Evolutionary conservation across 2,113 vertebrate genomes (phyloP).

Genomic region (Saccopteryx leptura): DNA sequence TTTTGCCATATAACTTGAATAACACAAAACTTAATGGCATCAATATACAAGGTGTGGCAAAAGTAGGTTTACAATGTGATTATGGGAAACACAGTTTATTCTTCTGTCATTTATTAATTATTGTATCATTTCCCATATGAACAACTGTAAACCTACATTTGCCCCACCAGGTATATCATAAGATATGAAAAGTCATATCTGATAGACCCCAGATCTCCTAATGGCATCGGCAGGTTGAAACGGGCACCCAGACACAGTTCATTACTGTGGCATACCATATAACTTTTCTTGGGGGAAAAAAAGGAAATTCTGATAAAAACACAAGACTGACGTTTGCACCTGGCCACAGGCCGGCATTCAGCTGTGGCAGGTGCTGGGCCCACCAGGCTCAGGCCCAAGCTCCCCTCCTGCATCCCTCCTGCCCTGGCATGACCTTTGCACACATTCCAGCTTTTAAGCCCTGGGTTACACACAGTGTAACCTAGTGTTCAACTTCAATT

Average conservation of each 20-base stretch:
- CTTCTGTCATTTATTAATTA: neutral
- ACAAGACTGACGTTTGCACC: neutral
- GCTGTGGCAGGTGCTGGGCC: rapidly evolving
- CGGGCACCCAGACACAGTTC: neutral
- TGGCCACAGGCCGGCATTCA: neutral
- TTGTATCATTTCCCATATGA: neutral
- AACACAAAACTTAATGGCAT: neutral
- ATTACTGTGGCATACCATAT: neutral
- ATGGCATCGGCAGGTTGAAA: neutral
- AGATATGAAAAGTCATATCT: neutral
- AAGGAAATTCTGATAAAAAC: neutral
- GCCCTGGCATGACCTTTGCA: neutral
- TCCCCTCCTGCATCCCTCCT: rapidly evolving
- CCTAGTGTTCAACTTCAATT: neutral
- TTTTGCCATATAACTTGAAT: neutral
- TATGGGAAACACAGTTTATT: neutral
- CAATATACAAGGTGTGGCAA: neutral
- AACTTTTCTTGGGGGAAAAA: neutral
- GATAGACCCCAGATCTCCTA: neutral
- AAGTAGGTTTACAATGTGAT: neutral
- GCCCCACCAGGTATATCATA: neutral
- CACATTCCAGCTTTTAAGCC: neutral
- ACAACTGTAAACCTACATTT: neutral
- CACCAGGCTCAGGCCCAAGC: no score
- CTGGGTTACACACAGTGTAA: neutral